Percentiles rank a stretch among this genome's conserved stretches.
phyloP scores from a whole-genome alignment of 2,113 vertebrate species.

The Typhlomys cinereus region DNA sequence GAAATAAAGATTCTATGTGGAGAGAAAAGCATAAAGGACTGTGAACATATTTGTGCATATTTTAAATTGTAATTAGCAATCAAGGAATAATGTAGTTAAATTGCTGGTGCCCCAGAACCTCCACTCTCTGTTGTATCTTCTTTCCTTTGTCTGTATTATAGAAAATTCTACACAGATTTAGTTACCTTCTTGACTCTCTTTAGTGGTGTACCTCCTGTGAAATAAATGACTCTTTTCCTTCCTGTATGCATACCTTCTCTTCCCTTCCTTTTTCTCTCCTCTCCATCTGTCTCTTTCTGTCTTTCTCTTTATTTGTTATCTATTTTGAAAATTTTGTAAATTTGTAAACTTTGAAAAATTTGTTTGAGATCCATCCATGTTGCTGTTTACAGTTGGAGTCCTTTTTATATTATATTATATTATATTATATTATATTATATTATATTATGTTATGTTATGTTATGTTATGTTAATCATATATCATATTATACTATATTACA shows the following conservation, averaged over 20 bases:
- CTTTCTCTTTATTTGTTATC: background rate
- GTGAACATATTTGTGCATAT: conserved; percentile 1
- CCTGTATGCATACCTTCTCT: too few species aligned
- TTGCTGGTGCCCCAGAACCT: background rate
- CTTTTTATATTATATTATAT: background rate
- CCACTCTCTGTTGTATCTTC: background rate
- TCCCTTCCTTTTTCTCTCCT: too few species aligned
- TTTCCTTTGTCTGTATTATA: background rate
- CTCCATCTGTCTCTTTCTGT: background rate
- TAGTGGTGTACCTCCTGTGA: background rate
- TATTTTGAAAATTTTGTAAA: conserved; percentile 1
- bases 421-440: conserved; percentile 12
- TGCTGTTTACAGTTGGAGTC: background rate
- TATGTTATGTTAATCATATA: background rate
- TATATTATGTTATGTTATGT: background rate
- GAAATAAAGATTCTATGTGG: conserved; percentile 11
- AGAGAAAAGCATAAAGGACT: conserved; percentile 14
- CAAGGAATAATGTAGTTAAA: conserved; percentile 2
- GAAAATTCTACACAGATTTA: background rate
- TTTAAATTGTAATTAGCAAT: conserved; percentile 41
- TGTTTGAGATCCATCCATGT: background rate
- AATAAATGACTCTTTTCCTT: background rate
- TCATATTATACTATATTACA: background rate
- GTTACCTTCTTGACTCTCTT: conserved; percentile 32
- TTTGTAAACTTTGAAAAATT: background rate